Evolutionary conservation across 92 coral and sea anemone species (phyloP).

Genomic region (Phymanthus crucifer): DNA sequence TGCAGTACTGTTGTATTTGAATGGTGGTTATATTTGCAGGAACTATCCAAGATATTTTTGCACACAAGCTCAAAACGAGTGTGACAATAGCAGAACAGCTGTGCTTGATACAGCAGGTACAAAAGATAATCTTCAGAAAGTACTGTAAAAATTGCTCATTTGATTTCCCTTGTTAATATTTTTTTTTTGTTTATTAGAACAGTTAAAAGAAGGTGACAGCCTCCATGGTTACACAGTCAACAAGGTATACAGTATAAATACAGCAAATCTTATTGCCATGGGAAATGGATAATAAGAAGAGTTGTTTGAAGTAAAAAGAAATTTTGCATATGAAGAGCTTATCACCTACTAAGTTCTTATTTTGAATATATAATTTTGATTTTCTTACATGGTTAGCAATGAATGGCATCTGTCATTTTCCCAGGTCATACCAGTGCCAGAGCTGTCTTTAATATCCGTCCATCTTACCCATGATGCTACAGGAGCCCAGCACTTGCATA

Average conservation of each 20-base stretch:
- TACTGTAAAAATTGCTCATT: too few relatives aligned
- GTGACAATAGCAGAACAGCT: not conserved
- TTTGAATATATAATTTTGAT: too few relatives aligned
- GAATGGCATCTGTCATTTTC: too few relatives aligned
- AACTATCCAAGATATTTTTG: constrained; percentile 13
- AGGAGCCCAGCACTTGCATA: constrained; percentile 94
- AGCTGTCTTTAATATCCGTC: constrained; percentile 83
- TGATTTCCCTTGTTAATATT: not conserved
- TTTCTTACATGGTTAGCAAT: too few relatives aligned
- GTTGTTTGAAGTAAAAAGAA: too few relatives aligned
- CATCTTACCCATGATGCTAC: constrained; percentile 87
- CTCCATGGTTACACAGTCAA: constrained; percentile 90
- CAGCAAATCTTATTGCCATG: too few relatives aligned
- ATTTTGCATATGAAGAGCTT: too few relatives aligned
- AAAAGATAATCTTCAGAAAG: not conserved
- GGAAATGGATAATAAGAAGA: too few relatives aligned
- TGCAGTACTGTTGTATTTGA: not conserved
- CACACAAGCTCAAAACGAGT: constrained; percentile 7
- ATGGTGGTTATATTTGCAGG: not conserved
- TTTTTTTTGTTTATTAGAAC: constrained; percentile 49
- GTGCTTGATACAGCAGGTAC: constrained; percentile 37
- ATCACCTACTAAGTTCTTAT: too few relatives aligned
- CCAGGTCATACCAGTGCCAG: constrained; percentile 86
- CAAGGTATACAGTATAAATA: constrained; percentile 81
- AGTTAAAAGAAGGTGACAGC: constrained; percentile 77